Evolutionary conservation across 2,797 vertebrate genomes (phyloP).

Genomic region (Characodon lateralis): DNA sequence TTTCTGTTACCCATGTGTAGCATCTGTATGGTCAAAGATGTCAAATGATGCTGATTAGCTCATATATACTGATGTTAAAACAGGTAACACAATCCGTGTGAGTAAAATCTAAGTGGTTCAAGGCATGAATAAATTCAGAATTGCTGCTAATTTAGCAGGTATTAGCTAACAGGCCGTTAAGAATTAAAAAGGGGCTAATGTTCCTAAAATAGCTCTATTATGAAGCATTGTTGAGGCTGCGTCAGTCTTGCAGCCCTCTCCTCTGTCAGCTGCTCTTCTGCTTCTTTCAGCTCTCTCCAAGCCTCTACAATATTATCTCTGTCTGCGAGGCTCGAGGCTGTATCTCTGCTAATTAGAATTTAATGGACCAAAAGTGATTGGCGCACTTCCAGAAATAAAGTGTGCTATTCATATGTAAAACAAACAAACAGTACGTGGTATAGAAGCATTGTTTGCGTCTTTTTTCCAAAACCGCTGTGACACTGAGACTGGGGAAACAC

Average conservation of each 20-base stretch:
- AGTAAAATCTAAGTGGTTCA: not conserved
- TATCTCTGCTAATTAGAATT: slow-evolving; percentile 83
- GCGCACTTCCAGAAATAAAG: slow-evolving; percentile 81
- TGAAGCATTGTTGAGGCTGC: slow-evolving; percentile 62
- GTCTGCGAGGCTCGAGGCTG: slow-evolving; percentile 75
- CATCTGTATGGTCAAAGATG: not conserved
- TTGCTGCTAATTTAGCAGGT: slow-evolving; percentile 22
- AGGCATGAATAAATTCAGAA: slow-evolving; percentile 2
- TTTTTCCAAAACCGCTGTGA: slow-evolving; percentile 68
- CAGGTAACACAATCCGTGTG: not conserved
- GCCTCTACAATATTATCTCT: slow-evolving; percentile 73
- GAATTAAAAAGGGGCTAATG: slow-evolving; percentile 56
- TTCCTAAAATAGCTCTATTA: slow-evolving; percentile 57
- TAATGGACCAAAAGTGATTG: slow-evolving; percentile 85
- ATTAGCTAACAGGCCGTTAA: slow-evolving; percentile 21
- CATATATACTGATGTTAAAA: not conserved
- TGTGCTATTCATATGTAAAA: slow-evolving; percentile 82
- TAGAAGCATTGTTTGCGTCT: slow-evolving; percentile 75
- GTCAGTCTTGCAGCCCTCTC: slow-evolving; percentile 52
- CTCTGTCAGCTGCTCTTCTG: slow-evolving; percentile 41
- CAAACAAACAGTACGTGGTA: slow-evolving; percentile 80
- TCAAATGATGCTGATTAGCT: not conserved
- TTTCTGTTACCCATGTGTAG: not conserved
- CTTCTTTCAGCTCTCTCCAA: slow-evolving; percentile 48
- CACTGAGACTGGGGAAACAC: slow-evolving; percentile 67